A percentile compares a stretch with the other conserved stretches of the same genome.
Evolutionary conservation across 1,140 invertebrate genomes (phyloP).

Genomic region (Caenorhabditis inopinata): DNA sequence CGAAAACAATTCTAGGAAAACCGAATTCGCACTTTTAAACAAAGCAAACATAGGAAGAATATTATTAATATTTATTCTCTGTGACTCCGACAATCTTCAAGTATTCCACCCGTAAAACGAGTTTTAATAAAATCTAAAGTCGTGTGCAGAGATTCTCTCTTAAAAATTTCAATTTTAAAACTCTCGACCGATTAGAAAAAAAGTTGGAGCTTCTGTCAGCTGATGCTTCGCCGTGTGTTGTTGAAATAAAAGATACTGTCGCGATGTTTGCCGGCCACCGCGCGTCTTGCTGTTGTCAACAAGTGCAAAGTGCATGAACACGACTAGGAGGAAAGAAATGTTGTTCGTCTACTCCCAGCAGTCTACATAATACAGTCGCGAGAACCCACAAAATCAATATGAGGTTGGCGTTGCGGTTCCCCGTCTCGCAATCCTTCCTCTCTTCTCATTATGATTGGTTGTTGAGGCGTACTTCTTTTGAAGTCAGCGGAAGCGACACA

Average conservation of each 20-base stretch:
- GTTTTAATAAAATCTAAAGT: not conserved
- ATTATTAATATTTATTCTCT: too few species aligned
- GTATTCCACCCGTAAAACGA: constrained; percentile 11
- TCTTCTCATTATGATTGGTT: constrained; percentile 14
- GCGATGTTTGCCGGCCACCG: not conserved
- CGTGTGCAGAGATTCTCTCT: not conserved
- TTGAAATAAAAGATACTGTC: constrained; percentile 28
- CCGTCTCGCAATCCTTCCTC: not conserved
- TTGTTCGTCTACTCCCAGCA: not conserved
- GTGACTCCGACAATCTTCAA: too few species aligned
- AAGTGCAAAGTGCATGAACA: constrained; percentile 34
- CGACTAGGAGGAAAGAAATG: not conserved
- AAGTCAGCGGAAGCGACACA: not conserved
- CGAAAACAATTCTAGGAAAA: too few species aligned
- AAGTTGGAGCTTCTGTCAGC: not conserved
- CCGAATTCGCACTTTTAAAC: too few species aligned
- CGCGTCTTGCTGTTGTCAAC: constrained; percentile 6
- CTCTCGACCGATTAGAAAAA: not conserved
- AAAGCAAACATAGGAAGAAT: too few species aligned
- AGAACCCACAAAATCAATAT: not conserved
- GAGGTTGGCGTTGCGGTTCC: too few species aligned
- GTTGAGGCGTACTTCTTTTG: not conserved
- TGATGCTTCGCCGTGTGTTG: not conserved
- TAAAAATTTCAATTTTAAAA: not conserved
- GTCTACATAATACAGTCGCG: not conserved